phyloP scores from a whole-genome alignment of 2,888 invertebrate species.

The Cepaea hortensis region DNA sequence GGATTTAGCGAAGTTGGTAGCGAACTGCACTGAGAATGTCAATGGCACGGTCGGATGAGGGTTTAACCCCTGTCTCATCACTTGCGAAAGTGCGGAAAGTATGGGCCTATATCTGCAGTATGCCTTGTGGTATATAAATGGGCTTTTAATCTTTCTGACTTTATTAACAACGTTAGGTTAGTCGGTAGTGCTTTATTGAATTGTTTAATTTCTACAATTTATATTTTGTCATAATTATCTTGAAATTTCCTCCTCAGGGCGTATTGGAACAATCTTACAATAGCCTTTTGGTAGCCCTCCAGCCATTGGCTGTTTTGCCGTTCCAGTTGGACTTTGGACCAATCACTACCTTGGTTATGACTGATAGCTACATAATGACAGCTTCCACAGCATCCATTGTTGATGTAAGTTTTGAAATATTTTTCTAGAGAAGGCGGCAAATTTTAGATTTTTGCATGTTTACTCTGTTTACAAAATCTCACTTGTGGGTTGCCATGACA shows the following conservation, averaged over 20 bases:
- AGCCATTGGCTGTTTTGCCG: constrained; percentile 86
- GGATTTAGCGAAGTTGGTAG: no score
- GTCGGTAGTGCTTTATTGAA: background rate
- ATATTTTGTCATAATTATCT: background rate
- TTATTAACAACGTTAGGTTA: background rate
- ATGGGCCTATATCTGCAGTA: no score
- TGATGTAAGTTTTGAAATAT: constrained; percentile 24
- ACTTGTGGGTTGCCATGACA: background rate
- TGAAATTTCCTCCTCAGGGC: constrained; percentile 3
- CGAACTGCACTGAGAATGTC: no score
- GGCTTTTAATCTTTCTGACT: no score
- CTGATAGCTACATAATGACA: constrained; percentile 42
- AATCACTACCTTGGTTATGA: constrained; percentile 54
- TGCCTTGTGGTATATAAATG: no score
- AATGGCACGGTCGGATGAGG: no score
- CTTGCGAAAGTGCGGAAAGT: no score
- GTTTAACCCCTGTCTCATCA: no score
- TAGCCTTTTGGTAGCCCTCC: constrained; percentile 85
- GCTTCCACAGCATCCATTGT: background rate
- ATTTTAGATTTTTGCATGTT: background rate
- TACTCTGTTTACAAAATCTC: background rate
- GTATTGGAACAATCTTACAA: constrained; percentile 82
- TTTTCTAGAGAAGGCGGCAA: background rate
- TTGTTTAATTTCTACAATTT: background rate
- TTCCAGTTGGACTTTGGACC: constrained; percentile 83